A percentile compares a stretch with the other conserved stretches of the same genome.
Conservation (phyloP, 2,113 vertebrate genomes). For the Epinephelus cyanopodus region DNA sequence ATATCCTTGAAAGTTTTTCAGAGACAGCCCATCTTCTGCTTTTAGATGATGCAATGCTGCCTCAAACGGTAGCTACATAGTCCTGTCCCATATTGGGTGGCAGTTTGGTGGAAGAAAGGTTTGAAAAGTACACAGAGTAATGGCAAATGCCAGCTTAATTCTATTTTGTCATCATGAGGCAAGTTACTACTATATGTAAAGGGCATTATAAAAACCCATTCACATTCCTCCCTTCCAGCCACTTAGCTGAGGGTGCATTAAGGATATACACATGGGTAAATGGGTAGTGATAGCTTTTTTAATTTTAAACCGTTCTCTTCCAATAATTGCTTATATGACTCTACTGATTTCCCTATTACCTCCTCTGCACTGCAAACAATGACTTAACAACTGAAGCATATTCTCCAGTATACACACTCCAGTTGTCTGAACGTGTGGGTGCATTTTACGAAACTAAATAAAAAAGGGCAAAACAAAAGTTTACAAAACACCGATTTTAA, state of each 20-base stretch:
- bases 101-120: not conserved
- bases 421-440: not conserved
- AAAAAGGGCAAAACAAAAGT: too few species aligned
- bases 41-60: slow-evolving; percentile 9
- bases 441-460: too few species aligned
- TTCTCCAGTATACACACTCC: not conserved
- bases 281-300: too few species aligned
- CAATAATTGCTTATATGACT: too few species aligned
- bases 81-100: not conserved
- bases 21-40: not conserved
- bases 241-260: not conserved
- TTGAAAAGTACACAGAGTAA: not conserved
- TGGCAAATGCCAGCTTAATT: slow-evolving; percentile 2
- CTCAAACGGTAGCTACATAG: not conserved
- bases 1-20: slow-evolving; percentile 11
- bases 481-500: not conserved
- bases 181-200: not conserved
- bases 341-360: not conserved
- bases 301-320: too few species aligned
- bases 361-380: not conserved
- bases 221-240: not conserved
- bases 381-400: not conserved
- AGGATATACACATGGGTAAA: not conserved
- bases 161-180: not conserved
- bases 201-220: not conserved